A percentile compares a stretch with the other conserved stretches of the same genome.
Evolutionary conservation across 2,888 invertebrate species (phyloP).

Genomic region (Ceraclea dissimilis): DNA sequence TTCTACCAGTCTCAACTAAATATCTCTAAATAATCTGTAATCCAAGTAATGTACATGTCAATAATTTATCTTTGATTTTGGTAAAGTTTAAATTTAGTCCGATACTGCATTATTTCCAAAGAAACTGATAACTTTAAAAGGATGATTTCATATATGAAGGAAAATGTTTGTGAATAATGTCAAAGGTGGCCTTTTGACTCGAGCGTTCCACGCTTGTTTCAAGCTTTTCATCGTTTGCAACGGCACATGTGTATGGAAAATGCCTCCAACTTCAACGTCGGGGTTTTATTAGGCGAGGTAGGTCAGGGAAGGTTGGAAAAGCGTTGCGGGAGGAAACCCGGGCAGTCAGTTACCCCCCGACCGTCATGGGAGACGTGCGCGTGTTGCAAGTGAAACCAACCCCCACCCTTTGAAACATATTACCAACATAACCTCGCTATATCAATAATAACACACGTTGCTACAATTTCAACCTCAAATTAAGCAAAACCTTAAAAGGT

Average conservation of each 20-base stretch:
- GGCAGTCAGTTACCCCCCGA: constrained; percentile 17
- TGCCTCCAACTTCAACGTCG: constrained; percentile 11
- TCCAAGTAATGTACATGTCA: no score
- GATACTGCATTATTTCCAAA: no score
- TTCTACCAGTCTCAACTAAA: no score
- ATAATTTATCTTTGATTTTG: no score
- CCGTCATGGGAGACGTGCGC: constrained; percentile 11
- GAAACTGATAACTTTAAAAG: no score
- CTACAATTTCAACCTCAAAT: constrained; percentile 6
- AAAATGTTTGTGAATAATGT: no score
- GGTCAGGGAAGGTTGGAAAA: constrained; percentile 5
- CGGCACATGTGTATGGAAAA: constrained; percentile 9
- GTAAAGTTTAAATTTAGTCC: no score
- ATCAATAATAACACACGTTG: constrained; percentile 7
- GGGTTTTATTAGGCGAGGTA: constrained; percentile 2
- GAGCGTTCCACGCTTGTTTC: no score
- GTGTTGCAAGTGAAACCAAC: background rate
- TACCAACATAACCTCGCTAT: constrained; percentile 10
- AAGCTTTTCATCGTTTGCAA: background rate
- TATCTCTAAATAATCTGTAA: no score
- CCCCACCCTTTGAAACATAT: constrained; percentile 6
- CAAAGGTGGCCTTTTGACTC: no score
- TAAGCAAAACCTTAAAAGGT: constrained; percentile 8
- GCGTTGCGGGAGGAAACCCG: constrained; percentile 18
- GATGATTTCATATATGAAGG: no score